Conservation (phyloP, 2,113 vertebrate species). For the Rhinopithecus roxellana region DNA sequence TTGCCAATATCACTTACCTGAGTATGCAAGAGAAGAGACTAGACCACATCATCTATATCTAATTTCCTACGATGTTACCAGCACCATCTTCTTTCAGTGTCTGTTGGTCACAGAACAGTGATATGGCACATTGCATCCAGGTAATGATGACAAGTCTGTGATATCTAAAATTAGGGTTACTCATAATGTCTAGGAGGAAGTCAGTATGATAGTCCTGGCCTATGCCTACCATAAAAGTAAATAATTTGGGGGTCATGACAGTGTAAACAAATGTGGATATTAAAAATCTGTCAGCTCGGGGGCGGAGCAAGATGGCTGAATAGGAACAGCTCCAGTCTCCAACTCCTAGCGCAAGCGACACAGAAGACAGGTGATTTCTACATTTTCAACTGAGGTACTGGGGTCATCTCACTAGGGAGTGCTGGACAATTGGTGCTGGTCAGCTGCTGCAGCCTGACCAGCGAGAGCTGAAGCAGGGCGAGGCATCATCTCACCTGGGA, state of each 20-base stretch:
- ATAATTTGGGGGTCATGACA: background rate
- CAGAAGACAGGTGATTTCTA: no score
- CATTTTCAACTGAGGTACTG: no score
- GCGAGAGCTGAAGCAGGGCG: no score
- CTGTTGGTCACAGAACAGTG: background rate
- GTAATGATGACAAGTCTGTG: background rate
- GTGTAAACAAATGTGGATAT: background rate
- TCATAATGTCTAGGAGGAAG: background rate
- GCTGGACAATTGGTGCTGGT: no score
- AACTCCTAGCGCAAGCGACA: no score
- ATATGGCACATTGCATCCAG: background rate
- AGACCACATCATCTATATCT: background rate
- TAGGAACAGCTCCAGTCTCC: no score
- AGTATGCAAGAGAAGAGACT: background rate
- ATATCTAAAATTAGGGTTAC: background rate
- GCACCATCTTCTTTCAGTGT: background rate
- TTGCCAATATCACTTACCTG: slow-evolving; percentile 45
- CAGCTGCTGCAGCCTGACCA: no score
- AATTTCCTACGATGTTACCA: background rate
- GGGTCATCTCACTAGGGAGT: no score
- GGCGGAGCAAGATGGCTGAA: no score
- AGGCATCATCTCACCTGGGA: no score
- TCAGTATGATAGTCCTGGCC: background rate
- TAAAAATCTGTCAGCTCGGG: background rate
- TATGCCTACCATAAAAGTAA: background rate